Percentiles rank a stretch among this genome's conserved stretches.
phyloP scores from a whole-genome alignment of 2,888 invertebrate species.

The Sinohyriopsis cumingii region DNA sequence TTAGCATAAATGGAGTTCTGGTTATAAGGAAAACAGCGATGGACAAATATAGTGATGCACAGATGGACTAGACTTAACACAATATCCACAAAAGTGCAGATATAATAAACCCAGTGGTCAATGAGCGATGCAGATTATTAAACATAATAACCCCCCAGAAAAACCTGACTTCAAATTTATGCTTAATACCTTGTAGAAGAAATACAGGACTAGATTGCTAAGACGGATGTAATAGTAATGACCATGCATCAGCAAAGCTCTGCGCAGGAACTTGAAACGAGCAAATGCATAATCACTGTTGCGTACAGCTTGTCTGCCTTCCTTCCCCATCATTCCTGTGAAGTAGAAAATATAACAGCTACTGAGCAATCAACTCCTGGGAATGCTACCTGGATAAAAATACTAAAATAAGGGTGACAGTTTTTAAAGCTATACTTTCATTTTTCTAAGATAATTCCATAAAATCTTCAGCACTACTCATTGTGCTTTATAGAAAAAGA shows the following conservation, averaged over 20 bases:
- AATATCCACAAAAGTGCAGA: too few species aligned
- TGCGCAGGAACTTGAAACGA: conserved; percentile 85
- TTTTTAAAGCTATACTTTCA: too few species aligned
- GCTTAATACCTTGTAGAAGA: conserved; percentile 82
- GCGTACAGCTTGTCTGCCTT: conserved; percentile 78
- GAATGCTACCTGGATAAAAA: background rate
- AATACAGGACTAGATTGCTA: conserved; percentile 84
- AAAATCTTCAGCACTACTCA: too few species aligned
- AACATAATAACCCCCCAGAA: background rate
- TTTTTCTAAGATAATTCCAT: too few species aligned
- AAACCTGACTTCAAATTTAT: background rate
- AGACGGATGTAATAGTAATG: conserved; percentile 87
- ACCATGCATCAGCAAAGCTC: conserved; percentile 85
- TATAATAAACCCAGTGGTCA: too few species aligned
- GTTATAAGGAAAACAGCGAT: too few species aligned
- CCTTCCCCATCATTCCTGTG: conserved; percentile 75
- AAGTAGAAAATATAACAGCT: background rate
- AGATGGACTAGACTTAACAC: too few species aligned
- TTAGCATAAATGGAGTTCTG: too few species aligned
- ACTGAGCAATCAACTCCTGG: too few species aligned
- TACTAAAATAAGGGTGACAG: background rate
- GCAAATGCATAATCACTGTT: conserved; percentile 91
- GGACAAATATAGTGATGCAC: too few species aligned
- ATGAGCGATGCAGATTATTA: too few species aligned
- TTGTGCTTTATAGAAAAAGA: too few species aligned